Evolutionary conservation across 2,113 vertebrate species (phyloP).

Genomic region (Trachemys scripta): DNA sequence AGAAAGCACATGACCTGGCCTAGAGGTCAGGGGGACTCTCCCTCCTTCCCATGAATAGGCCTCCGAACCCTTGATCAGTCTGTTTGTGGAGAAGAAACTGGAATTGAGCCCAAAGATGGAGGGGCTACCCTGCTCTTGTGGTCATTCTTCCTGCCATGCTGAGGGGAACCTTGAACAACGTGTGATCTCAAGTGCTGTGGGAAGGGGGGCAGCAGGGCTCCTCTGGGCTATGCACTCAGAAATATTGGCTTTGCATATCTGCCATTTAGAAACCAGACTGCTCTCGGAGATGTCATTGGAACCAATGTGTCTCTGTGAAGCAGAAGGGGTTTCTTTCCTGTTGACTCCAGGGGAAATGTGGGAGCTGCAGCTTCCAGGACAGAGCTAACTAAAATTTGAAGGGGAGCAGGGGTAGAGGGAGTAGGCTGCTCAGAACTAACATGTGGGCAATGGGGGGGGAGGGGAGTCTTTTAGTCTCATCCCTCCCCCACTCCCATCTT

Average conservation of each 20-base stretch:
- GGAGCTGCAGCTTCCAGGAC: not conserved
- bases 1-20: not conserved
- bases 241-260: not conserved
- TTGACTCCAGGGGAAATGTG: not conserved
- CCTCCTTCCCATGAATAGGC: not conserved
- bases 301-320: not conserved
- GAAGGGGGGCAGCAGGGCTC: not conserved
- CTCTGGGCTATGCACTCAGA: not conserved
- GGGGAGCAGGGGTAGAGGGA: not conserved
- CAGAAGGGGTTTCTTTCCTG: not conserved
- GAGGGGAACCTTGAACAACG: not conserved
- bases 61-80: not conserved
- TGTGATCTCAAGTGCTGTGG: not conserved
- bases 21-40: too few species aligned
- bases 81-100: not conserved
- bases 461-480: not conserved
- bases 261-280: not conserved
- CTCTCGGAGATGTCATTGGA: not conserved
- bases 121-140: not conserved
- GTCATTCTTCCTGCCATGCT: not conserved
- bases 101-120: not conserved
- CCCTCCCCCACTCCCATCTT: not conserved
- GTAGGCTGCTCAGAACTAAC: too few species aligned
- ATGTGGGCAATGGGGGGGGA: not conserved
- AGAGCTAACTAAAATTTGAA: not conserved